Conservation (phyloP, 2,113 vertebrate genomes). For the Brienomyrus brachyistius region DNA sequence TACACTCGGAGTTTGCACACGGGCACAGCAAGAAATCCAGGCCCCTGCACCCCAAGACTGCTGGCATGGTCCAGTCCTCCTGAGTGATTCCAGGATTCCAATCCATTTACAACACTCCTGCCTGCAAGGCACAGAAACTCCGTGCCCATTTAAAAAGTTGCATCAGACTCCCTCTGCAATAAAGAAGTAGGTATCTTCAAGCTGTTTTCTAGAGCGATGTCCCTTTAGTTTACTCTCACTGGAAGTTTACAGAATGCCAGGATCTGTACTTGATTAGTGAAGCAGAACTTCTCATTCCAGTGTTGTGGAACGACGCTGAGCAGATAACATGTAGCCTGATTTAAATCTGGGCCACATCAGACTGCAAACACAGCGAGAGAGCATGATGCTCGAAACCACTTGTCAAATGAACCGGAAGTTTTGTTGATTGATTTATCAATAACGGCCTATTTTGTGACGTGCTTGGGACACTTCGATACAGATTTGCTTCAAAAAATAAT, state of each 20-base stretch:
- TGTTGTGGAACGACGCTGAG: neutral
- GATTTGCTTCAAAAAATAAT: neutral
- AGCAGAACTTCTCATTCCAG: neutral
- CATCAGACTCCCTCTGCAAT: neutral
- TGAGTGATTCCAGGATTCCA: neutral
- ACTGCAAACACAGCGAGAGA: neutral
- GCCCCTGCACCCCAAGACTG: neutral
- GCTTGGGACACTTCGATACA: neutral
- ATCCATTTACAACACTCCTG: neutral
- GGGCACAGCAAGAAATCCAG: neutral
- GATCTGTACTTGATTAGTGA: neutral
- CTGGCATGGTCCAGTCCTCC: neutral
- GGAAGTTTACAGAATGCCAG: neutral
- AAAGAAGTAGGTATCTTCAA: neutral
- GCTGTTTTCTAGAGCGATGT: neutral
- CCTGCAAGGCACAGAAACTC: neutral
- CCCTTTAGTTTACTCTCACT: neutral
- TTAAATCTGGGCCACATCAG: neutral
- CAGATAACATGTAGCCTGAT: neutral
- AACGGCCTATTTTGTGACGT: neutral
- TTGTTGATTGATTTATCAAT: neutral
- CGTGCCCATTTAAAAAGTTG: neutral
- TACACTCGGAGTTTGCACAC: neutral
- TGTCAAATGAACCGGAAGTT: neutral
- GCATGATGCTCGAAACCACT: neutral